phyloP scores from a whole-genome alignment of 1,140 invertebrate genomes.

The Agrypnia vestita region DNA sequence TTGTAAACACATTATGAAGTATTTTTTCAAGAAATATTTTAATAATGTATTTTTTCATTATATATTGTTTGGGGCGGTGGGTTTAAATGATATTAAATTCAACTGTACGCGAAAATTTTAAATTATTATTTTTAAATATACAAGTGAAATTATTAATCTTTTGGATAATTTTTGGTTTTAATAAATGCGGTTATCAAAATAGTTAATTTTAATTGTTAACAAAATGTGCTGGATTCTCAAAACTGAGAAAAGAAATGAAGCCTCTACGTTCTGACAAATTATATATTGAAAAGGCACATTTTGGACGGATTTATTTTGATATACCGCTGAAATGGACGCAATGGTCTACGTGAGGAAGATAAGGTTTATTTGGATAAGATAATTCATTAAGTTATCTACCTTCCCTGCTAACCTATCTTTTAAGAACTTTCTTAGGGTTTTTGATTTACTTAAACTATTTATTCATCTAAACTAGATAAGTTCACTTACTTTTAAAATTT shows the following conservation, averaged over 20 bases:
- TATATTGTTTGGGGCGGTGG: neutral
- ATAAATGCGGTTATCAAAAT: slow-evolving; percentile 59
- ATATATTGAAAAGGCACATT: slow-evolving; percentile 58
- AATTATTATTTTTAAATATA: neutral
- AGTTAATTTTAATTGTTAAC: slow-evolving; percentile 49
- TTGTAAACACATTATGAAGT: slow-evolving; percentile 10
- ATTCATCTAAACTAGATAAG: slow-evolving; percentile 28
- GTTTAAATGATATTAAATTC: neutral
- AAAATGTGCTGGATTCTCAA: slow-evolving; percentile 59
- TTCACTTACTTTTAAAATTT: slow-evolving; percentile 10
- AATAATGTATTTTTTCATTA: slow-evolving; percentile 58
- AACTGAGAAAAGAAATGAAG: slow-evolving; percentile 37
- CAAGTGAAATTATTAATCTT: neutral
- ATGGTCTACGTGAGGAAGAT: slow-evolving; percentile 33
- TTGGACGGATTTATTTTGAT: slow-evolving; percentile 58
- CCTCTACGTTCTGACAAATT: slow-evolving; percentile 26
- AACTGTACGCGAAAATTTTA: neutral
- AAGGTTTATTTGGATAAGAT: slow-evolving; percentile 13
- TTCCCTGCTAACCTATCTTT: slow-evolving; percentile 1
- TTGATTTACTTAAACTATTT: slow-evolving; percentile 8
- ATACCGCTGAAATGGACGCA: slow-evolving; percentile 49
- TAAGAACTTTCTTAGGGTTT: slow-evolving; percentile 34
- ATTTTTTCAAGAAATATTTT: neutral
- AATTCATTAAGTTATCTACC: slow-evolving; percentile 23
- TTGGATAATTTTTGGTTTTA: neutral